Base-by-base conservation (phyloP, 2,797 vertebrate genomes). In the Falco cherrug region DNA sequence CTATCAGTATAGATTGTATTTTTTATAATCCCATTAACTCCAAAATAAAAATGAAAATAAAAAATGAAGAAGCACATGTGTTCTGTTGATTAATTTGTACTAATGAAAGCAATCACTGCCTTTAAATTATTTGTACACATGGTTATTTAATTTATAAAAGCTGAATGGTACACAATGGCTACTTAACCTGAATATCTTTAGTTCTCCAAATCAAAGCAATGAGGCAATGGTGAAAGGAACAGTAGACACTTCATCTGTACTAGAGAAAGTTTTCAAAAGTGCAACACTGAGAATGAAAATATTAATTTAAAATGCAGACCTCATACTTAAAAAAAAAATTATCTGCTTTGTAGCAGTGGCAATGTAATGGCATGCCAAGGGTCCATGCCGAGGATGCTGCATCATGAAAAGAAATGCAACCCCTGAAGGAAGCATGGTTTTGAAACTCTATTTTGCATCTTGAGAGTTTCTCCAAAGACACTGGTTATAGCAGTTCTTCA, bases 121-220 rank as follows among this genome's bases (percentile, higher is more conserved):
- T 93, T 93, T 13, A 78, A 95, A 93, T 70, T 10, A 80, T 33
- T 61, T 75, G 19, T 81, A 67, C 69, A 93, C 20, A 69, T 18
- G 18, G 26, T 60, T 77, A 68, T 77, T 95, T 69, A 13, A 78
- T 63, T 57, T 91, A 51, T 92, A 82, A 84, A 89, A 89, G 77
- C 59, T 91, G 86, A 84, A 48, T 51, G 41, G 35, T 78, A 37
- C 47, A 92, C 89, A 96, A 59, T 74, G 21, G 61, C 83, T 94
- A 89, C 93, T 91, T 93, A 93, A 95, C 85, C 80, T 88, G 90
- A 87, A 41, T 93, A 94, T 95, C 87, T 89, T 94, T 92, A 92
- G 84, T 82, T 95, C 94, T 97, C 71, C 94, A 83, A 96, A 96
- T 89, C 90, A 97, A 76, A 92, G 57, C 64, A 91, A 54, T 85